Percentiles rank a stretch among this genome's conserved stretches.
Evolutionary conservation across 2,888 invertebrate species (phyloP).

Genomic region (Acronicta leporina): DNA sequence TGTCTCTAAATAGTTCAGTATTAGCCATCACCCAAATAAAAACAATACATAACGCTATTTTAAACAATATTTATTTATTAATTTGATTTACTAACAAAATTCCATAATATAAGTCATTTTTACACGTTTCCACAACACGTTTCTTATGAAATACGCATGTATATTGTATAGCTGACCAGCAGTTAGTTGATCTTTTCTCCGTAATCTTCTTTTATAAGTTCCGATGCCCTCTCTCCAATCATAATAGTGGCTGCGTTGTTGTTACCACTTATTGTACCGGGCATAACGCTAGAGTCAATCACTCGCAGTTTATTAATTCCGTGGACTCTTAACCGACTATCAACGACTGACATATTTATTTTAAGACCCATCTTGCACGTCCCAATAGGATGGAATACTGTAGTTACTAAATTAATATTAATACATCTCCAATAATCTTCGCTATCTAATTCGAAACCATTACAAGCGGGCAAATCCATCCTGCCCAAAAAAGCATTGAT

Average conservation of each 20-base stretch:
- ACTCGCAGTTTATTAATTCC: slow-evolving; percentile 88
- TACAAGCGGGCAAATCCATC: slow-evolving; percentile 30
- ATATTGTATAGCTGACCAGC: no score
- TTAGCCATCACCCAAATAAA: no score
- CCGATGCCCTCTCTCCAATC: slow-evolving; percentile 90
- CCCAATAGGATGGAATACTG: slow-evolving; percentile 89
- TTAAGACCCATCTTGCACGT: slow-evolving; percentile 89
- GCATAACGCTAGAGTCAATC: slow-evolving; percentile 90
- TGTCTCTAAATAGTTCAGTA: no score
- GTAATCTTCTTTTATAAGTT: slow-evolving; percentile 81
- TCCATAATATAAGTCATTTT: no score
- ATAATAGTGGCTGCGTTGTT: slow-evolving; percentile 89
- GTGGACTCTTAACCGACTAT: slow-evolving; percentile 73
- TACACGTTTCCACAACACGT: no score
- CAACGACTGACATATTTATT: slow-evolving; percentile 80
- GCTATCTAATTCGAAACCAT: slow-evolving; percentile 48
- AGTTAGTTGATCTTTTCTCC: background rate
- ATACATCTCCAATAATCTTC: slow-evolving; percentile 36
- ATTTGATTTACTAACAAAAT: no score
- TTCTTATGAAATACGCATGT: no score
- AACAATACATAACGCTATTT: no score
- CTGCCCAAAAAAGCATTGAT: slow-evolving; percentile 34
- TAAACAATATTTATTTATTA: no score
- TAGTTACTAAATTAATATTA: slow-evolving; percentile 61
- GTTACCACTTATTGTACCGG: slow-evolving; percentile 88